phyloP scores from a whole-genome alignment of 2,888 invertebrate genomes.

The Epinotia ramella region DNA sequence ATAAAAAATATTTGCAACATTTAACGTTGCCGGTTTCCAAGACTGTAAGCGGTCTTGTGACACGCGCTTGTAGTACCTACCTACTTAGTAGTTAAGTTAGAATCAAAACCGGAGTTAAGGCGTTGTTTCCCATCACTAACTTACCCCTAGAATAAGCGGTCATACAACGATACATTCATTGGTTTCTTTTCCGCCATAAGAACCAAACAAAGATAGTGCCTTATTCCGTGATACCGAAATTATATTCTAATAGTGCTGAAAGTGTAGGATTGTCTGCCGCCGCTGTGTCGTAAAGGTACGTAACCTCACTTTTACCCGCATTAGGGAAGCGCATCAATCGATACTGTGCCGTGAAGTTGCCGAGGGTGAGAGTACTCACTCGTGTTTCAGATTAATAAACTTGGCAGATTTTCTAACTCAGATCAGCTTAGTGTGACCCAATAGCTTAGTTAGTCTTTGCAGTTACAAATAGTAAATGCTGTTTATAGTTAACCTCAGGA shows the following conservation, averaged over 20 bases:
- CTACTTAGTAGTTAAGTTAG: neutral
- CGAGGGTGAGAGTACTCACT: constrained; percentile 23
- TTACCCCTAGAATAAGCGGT: constrained; percentile 42
- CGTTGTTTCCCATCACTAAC: constrained; percentile 46
- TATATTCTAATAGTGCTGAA: constrained; percentile 46
- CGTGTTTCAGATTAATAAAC: constrained; percentile 17
- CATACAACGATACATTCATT: constrained; percentile 50
- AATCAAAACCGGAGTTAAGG: neutral
- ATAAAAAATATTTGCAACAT: neutral
- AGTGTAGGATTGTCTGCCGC: constrained; percentile 21
- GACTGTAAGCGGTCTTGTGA: neutral
- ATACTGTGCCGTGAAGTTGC: constrained; percentile 40
- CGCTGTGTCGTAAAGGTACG: constrained; percentile 24
- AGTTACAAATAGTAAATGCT: neutral
- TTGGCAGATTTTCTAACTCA: constrained; percentile 4
- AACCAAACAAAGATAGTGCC: constrained; percentile 57
- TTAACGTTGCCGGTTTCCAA: neutral
- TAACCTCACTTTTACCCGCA: constrained; percentile 12
- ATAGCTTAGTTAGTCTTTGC: neutral
- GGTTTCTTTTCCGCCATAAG: constrained; percentile 50
- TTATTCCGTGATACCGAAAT: constrained; percentile 54
- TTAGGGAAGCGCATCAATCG: constrained; percentile 25
- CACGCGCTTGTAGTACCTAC: neutral
- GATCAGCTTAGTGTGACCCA: neutral
- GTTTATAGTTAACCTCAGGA: neutral